phyloP scores from a whole-genome alignment of 2,888 invertebrate genomes.

The Heteromurus nitidus region DNA sequence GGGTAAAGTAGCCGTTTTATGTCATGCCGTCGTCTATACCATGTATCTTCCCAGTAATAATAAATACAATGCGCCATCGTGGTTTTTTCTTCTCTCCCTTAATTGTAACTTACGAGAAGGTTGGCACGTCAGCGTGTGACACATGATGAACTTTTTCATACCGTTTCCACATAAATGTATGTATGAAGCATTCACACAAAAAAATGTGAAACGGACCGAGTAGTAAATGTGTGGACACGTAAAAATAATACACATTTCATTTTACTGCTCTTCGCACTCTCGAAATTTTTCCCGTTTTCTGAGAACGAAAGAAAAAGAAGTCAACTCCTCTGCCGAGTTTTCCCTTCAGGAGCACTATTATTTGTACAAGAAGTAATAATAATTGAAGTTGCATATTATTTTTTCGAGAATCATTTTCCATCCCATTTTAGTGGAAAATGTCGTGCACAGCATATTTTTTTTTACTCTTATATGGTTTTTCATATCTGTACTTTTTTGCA shows the following conservation, averaged over 20 bases:
- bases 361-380: slow-evolving; percentile 7
- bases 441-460: not conserved
- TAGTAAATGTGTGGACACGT: not conserved
- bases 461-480: slow-evolving; percentile 4
- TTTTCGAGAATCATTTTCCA: too few relatives aligned
- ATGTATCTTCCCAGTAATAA: not conserved
- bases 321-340: too few relatives aligned
- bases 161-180: slow-evolving; percentile 20
- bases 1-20: slow-evolving; percentile 5
- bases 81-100: slow-evolving; percentile 25
- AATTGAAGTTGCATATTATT: slow-evolving; percentile 21
- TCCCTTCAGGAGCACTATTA: not conserved
- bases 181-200: slow-evolving; percentile 4
- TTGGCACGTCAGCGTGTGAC: slow-evolving; percentile 48
- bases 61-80: slow-evolving; percentile 3
- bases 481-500: not conserved
- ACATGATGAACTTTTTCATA: slow-evolving; percentile 54
- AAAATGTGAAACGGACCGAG: slow-evolving; percentile 11
- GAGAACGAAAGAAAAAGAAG: not conserved
- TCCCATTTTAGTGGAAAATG: not conserved
- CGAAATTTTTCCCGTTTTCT: slow-evolving; percentile 26
- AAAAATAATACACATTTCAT: slow-evolving; percentile 14
- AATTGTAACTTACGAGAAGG: slow-evolving; percentile 50
- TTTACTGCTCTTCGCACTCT: not conserved
- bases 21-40: slow-evolving; percentile 26